A percentile compares a stretch with the other conserved stretches of the same genome.
phyloP scores from a whole-genome alignment of 2,888 invertebrate species.

The Pseudanteris insignis region DNA sequence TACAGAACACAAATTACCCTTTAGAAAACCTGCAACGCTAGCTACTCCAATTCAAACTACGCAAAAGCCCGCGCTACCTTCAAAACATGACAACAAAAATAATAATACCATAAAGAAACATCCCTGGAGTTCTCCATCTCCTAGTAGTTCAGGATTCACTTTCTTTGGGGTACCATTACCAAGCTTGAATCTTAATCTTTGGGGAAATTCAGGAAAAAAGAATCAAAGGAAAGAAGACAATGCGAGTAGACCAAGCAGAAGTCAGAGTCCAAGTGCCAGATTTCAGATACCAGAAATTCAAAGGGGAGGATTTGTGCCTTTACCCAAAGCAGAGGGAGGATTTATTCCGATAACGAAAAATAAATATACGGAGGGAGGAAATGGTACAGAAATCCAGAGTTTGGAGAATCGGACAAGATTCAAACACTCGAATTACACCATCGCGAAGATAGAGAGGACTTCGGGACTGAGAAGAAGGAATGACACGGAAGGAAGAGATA shows the following conservation, averaged over 20 bases:
- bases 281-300: slow-evolving; percentile 73
- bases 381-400: slow-evolving; percentile 45
- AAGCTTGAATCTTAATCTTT: slow-evolving; percentile 75
- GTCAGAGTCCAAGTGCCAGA: slow-evolving; percentile 60
- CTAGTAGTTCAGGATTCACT: slow-evolving; percentile 76
- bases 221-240: slow-evolving; percentile 60
- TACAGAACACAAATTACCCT: slow-evolving; percentile 69
- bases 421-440: slow-evolving; percentile 50
- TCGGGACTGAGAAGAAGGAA: slow-evolving; percentile 37
- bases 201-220: slow-evolving; percentile 67
- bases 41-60: slow-evolving; percentile 16
- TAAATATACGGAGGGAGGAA: slow-evolving; percentile 12
- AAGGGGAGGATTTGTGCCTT: slow-evolving; percentile 80
- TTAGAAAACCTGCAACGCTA: slow-evolving; percentile 46
- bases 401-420: slow-evolving; percentile 47
- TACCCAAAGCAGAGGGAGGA: slow-evolving; percentile 77
- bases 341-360: slow-evolving; percentile 76
- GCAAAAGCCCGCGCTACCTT: not conserved
- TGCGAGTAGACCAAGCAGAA: slow-evolving; percentile 53
- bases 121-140: slow-evolving; percentile 65
- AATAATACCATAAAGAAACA: slow-evolving; percentile 49
- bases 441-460: slow-evolving; percentile 52
- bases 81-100: not conserved
- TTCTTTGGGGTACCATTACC: slow-evolving; percentile 88
- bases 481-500: slow-evolving; percentile 22